Evolutionary conservation across 2,113 vertebrate species (phyloP), one percentile per base, ranked within the genome.

Genomic region (Dicentrarchus labrax): DNA sequence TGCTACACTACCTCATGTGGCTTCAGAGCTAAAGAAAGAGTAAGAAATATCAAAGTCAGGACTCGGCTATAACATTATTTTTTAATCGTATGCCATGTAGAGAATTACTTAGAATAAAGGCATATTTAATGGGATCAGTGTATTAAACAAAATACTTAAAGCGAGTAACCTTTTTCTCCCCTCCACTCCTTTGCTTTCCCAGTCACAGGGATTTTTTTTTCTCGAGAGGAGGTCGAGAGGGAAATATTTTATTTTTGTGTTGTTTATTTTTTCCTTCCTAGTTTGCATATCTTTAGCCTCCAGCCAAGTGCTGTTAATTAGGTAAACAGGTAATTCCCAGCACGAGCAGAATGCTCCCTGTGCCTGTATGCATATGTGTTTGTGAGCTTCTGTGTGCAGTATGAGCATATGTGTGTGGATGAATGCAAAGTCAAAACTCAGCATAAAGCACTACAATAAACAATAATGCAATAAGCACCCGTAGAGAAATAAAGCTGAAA

Each of bases 311-410:
- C 87, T 90, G 89, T 92, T 93, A 93, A 94, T 94, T 92, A 92
- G 91, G 84, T 92, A 93, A 93, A 92, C 93, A 93, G 92, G 89
- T 94, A 91, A 92, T 92, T 91, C 90, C 88, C 89, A 85, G 78
- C 80, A 78, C 15, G 24, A 86, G 69, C 81, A 70, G 21, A 78
- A 66, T 9, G 67, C 70, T 76, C 50, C 5, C 17, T 69, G 75
- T 59, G 86, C 70, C 54, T 70, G 51, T 56, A 43, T 73, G 82
- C 72, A 38, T 19, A 45, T 77, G 71, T 75, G 72, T 76, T 43
- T 60, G 36, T 80, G 71, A 64, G 71, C 61, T 72, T 78, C n/a
- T 61, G 47, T 61, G 64, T 78, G 64, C 39, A 39, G 68, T 64
- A 38, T 4, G 21, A 61, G 54, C 45, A 53, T 47, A 36, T 21